Evolutionary conservation across 2,797 vertebrate species (phyloP).

Genomic region (Coregonus suidteri): DNA sequence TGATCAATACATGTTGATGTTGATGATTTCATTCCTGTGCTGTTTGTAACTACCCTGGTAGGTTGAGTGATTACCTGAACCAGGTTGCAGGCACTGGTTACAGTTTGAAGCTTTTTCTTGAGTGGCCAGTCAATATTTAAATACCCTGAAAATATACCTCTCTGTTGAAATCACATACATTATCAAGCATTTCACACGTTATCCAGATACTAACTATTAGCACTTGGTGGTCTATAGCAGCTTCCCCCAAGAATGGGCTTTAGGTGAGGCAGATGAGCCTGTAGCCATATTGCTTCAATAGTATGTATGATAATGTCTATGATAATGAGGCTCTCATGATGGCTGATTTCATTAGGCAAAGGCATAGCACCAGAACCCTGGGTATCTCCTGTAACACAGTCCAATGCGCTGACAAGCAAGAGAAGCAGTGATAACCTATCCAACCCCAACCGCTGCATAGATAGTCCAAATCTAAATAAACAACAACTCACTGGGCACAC

Average conservation of each 20-base stretch:
- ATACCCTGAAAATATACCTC: background rate
- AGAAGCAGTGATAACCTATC: constrained; percentile 29
- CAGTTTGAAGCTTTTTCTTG: no score
- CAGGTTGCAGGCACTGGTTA: no score
- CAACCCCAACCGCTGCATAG: constrained; percentile 35
- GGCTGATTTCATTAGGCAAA: constrained; percentile 66
- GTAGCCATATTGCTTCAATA: background rate
- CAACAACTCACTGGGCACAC: background rate
- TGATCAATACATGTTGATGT: no score
- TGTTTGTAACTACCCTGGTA: no score
- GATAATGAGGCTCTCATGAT: constrained; percentile 27
- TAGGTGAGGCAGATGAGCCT: no score
- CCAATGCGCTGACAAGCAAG: constrained; percentile 56
- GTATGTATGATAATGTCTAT: constrained; percentile 61
- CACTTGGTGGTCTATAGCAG: no score
- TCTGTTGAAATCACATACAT: no score
- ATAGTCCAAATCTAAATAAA: constrained; percentile 42
- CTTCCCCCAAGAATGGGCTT: no score
- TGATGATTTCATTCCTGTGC: no score
- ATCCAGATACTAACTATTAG: no score
- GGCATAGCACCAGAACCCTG: constrained; percentile 57
- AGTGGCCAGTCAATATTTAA: background rate
- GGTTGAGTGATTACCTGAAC: no score
- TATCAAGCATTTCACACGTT: no score
- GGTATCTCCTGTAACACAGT: constrained; percentile 62